A percentile compares a stretch with the other conserved stretches of the same genome.
These are phyloP conservation scores for Cyclura pinguis DNA, from an alignment of 2,797 vertebrate genomes.

Conservation along the genomic window DNA sequence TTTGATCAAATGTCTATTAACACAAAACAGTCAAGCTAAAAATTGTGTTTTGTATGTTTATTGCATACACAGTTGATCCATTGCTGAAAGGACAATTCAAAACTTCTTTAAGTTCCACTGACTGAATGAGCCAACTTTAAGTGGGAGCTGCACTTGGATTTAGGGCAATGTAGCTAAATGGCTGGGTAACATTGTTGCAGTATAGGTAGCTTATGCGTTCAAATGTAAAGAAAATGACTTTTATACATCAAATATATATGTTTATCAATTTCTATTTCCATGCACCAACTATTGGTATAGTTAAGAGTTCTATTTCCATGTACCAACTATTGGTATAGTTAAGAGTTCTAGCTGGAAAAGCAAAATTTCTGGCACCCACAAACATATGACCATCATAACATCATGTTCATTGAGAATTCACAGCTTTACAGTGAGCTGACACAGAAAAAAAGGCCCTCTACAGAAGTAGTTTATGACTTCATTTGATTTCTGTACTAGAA, in stretches of 20 bases:
- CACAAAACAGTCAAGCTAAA: not conserved
- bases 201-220: not conserved
- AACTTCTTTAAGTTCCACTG: no score
- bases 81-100: no score
- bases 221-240: not conserved
- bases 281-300: not conserved
- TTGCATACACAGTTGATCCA: no score
- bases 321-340: not conserved
- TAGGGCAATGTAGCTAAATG: no score
- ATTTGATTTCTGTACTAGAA: not conserved
- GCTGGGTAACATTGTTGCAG: not conserved
- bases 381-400: not conserved
- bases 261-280: not conserved
- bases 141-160: no score
- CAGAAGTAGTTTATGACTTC: not conserved
- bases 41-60: not conserved
- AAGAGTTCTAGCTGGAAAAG: not conserved
- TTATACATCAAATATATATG: not conserved
- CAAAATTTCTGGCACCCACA: not conserved
- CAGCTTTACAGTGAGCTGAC: not conserved
- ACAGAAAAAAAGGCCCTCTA: not conserved
- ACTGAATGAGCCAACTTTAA: no score
- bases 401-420: not conserved
- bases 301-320: not conserved
- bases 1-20: conserved; percentile 6